A percentile compares a stretch with the other conserved stretches of the same genome.
Conservation (phyloP, 2,113 vertebrate species). For the Brevimyrus niger region DNA sequence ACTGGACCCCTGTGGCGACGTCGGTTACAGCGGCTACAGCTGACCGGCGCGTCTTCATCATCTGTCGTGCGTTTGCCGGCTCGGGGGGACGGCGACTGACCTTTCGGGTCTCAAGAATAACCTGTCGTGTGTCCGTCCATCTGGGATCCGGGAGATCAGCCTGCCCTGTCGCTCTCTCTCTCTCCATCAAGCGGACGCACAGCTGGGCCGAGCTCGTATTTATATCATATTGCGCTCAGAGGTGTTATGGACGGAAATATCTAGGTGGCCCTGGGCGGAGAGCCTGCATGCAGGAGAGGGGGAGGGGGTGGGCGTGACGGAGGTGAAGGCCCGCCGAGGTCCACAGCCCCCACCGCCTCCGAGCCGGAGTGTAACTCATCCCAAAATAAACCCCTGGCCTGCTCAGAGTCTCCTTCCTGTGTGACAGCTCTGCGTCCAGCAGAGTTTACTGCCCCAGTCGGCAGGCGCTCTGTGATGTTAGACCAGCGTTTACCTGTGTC, state of each 20-base stretch:
- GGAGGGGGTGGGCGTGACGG: not conserved
- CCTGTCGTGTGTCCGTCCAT: not conserved
- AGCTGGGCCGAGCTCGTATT: not conserved
- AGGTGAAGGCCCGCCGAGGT: not conserved
- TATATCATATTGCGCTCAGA: not conserved
- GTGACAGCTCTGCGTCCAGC: conserved; percentile 2
- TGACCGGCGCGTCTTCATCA: not conserved
- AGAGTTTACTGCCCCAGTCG: not conserved
- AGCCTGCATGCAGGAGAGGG: not conserved
- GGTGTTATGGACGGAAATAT: not conserved
- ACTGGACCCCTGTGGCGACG: not conserved
- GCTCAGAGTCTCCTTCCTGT: not conserved
- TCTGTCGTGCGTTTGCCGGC: not conserved
- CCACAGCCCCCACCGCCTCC: not conserved
- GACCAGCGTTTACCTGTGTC: not conserved
- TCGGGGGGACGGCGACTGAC: not conserved
- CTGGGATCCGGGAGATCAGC: not conserved
- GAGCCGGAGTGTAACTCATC: not conserved
- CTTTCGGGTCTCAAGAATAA: not conserved
- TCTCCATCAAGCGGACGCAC: not conserved
- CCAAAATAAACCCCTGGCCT: conserved; percentile 1
- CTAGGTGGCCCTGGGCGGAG: not conserved
- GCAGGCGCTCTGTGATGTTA: not conserved
- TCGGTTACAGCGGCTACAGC: not conserved
- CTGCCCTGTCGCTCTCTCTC: not conserved